These are phyloP conservation scores for Prorops nasuta DNA, from an alignment of 1,140 invertebrate genomes.

Conservation along the genomic window DNA sequence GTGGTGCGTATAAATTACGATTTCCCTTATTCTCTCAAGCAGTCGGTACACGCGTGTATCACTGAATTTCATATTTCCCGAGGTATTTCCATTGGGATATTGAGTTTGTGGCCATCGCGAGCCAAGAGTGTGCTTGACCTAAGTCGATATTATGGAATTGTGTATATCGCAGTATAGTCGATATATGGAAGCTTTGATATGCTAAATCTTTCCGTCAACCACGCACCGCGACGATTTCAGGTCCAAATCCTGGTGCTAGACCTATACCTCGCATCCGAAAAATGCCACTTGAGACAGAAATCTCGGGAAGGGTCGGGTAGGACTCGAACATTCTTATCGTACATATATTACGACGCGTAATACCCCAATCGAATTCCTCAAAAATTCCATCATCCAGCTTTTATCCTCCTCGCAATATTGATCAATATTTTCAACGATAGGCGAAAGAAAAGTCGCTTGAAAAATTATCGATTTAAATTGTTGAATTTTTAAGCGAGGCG, in stretches of 20 bases:
- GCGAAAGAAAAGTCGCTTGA: too few species aligned
- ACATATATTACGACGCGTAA: too few species aligned
- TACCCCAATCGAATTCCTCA: slow-evolving; percentile 14
- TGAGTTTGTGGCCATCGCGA: slow-evolving; percentile 25
- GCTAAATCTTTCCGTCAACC: slow-evolving; percentile 42
- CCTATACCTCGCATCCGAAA: neutral
- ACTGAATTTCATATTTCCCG: slow-evolving; percentile 40
- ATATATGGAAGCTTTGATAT: slow-evolving; percentile 50
- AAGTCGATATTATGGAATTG: slow-evolving; percentile 17
- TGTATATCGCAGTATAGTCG: too few species aligned
- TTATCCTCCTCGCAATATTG: neutral
- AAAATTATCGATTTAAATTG: slow-evolving; percentile 8
- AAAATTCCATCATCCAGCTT: slow-evolving; percentile 14
- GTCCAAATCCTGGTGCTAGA: slow-evolving; percentile 8
- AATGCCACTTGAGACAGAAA: slow-evolving; percentile 13
- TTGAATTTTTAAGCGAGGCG: neutral
- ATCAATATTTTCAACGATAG: neutral
- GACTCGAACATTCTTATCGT: too few species aligned
- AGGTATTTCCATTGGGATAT: slow-evolving; percentile 42
- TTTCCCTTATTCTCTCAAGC: too few species aligned
- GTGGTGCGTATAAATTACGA: too few species aligned
- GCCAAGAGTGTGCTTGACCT: slow-evolving; percentile 16
- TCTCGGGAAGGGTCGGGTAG: slow-evolving; percentile 6
- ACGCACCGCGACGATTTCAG: slow-evolving; percentile 35
- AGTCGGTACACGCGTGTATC: too few species aligned